phyloP scores from a whole-genome alignment of 2,888 invertebrate species.

The Hesperia comma region DNA sequence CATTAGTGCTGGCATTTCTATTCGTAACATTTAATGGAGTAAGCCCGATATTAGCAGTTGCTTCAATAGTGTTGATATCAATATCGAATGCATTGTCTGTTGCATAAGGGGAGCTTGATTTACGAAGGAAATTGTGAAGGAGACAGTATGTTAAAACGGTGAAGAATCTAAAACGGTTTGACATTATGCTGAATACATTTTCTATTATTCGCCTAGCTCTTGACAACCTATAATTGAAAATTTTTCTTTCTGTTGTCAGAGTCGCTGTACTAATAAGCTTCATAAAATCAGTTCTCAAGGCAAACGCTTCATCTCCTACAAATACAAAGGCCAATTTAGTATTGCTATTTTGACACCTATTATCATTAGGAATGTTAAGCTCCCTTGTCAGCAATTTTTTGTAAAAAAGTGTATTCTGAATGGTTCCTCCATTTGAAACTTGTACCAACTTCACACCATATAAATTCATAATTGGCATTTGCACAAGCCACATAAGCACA shows the following conservation, averaged over 20 bases:
- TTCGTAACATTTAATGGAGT: not conserved
- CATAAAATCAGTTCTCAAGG: constrained; percentile 25
- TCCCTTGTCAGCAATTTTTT: too few relatives aligned
- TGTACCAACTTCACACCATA: constrained; percentile 39
- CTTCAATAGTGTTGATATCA: not conserved
- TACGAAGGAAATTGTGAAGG: not conserved
- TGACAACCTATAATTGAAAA: constrained; percentile 25
- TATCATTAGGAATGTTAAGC: not conserved
- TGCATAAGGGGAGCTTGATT: not conserved
- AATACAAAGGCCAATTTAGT: not conserved
- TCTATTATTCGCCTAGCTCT: constrained; percentile 27
- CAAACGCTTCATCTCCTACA: not conserved
- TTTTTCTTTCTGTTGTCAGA: constrained; percentile 38
- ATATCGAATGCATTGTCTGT: not conserved
- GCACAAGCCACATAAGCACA: constrained; percentile 40
- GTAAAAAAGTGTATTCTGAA: too few relatives aligned
- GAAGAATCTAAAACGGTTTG: constrained; percentile 29
- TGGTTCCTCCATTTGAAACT: constrained; percentile 9
- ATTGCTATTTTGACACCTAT: not conserved
- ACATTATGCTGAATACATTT: constrained; percentile 37
- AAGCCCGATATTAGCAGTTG: not conserved
- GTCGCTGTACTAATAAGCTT: constrained; percentile 34
- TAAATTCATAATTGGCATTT: constrained; percentile 42
- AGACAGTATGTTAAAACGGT: too few relatives aligned
- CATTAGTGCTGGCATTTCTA: not conserved